phyloP scores from a whole-genome alignment of 2,113 vertebrate genomes.

The Andinoacara biseriatus region DNA sequence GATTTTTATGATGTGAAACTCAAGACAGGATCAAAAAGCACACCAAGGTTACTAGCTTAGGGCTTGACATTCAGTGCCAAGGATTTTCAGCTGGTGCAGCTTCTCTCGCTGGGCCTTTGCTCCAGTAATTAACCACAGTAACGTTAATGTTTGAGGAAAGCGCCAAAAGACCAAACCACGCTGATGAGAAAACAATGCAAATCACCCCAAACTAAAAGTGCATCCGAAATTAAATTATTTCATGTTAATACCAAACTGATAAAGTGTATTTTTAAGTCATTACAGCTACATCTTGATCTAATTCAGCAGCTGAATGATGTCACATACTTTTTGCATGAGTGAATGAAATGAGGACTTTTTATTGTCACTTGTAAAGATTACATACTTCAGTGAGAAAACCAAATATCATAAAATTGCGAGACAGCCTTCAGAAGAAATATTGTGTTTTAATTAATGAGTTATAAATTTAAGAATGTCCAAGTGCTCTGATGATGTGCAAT shows the following conservation, averaged over 20 bases:
- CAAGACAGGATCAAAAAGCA: slow-evolving; percentile 57
- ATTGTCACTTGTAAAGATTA: slow-evolving; percentile 6
- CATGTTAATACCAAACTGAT: neutral
- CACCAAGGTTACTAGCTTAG: slow-evolving; percentile 34
- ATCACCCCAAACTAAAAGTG: neutral
- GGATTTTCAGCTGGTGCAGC: slow-evolving; percentile 30
- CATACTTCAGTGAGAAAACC: neutral
- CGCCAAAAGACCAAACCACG: neutral
- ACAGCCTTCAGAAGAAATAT: slow-evolving; percentile 7
- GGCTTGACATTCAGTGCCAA: slow-evolving; percentile 47
- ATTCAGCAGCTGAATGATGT: neutral
- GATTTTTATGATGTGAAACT: slow-evolving; percentile 65
- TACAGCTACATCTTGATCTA: neutral
- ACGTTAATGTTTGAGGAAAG: slow-evolving; percentile 22
- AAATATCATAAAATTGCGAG: slow-evolving; percentile 5
- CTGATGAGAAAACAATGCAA: neutral
- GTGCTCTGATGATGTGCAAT: neutral
- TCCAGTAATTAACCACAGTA: slow-evolving; percentile 3
- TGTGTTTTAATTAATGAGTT: neutral
- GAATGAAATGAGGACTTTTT: neutral
- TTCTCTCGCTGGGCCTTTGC: slow-evolving; percentile 24
- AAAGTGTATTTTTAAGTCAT: neutral
- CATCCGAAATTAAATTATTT: neutral
- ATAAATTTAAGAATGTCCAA: neutral
- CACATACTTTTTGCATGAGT: neutral